Evolutionary conservation across 2,888 invertebrate genomes (phyloP), one percentile per base, ranked within the genome.

Genomic region (Phytoseiulus persimilis): DNA sequence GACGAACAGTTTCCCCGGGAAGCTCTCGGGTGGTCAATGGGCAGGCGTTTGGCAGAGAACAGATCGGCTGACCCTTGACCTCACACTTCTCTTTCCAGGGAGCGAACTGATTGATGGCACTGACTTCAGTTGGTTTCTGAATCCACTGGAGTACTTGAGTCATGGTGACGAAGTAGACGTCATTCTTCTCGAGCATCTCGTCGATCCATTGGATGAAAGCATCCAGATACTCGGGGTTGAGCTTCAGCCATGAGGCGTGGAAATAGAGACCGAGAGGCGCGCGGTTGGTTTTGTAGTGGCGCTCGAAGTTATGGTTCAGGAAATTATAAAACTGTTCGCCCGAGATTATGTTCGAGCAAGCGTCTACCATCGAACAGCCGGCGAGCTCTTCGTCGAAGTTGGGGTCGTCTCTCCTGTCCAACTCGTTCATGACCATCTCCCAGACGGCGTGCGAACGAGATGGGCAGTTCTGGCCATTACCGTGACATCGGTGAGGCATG

Each of bases 31-130:
- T 97, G 89, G 95, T 96, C 91, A 97, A 93, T 28, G 97, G 96
- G 93, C 97, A 97, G 90, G 97, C 95, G 92, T 97, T 97, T 90
- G 97, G 97, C 92, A 97, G 93, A 0, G 97, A 97, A 93, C 97
- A 97, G 94, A 95, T 96, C 90, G 97, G 96, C 93, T 97, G 96
- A 90, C 97, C 97, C 93, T 97, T 97, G 91, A 97, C 96, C 92
- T 97, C 97, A 93, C 97, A 97, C 93, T 96, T 96, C 92, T 97
- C 97, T 93, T 97, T 97, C 97, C 97, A 97, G 93, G 97, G 96
- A 92, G 96, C 95, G 95, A 97, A 97, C 92, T 97, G 97, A 91
- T 96, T 94, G 89, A 97, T 94, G 83, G 95, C 95, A 89, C 96
- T 95, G 91, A 97, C 92, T 93, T 97, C 97, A 46, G 96, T 96